phyloP scores from a whole-genome alignment of 2,797 vertebrate species.

The Falco novaeseelandiae region DNA sequence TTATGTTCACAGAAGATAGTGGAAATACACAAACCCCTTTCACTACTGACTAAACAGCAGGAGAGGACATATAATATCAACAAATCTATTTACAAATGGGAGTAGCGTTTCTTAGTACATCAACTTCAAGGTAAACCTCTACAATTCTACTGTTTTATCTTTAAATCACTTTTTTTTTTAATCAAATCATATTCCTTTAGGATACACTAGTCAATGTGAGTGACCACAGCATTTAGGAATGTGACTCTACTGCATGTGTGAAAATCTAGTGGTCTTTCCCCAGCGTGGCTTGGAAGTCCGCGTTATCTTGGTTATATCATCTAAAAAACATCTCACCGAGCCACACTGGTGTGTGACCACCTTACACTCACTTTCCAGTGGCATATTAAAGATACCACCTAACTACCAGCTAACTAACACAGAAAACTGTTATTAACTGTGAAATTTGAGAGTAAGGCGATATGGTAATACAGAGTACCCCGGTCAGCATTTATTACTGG shows the following conservation, averaged over 20 bases:
- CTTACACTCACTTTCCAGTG: not conserved
- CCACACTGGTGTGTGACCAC: not conserved
- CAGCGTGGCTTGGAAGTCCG: not conserved
- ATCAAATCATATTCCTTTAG: not conserved
- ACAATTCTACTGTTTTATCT: slow-evolving; percentile 9
- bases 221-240: not conserved
- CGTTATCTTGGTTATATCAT: not conserved
- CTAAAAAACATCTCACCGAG: not conserved
- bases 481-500: not conserved
- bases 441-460: not conserved
- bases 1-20: slow-evolving; percentile 20
- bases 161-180: not conserved
- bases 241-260: accelerated
- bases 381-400: not conserved
- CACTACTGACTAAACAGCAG: not conserved
- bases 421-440: not conserved
- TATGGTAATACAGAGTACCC: not conserved
- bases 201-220: not conserved
- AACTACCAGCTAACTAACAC: not conserved
- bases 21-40: slow-evolving; percentile 42
- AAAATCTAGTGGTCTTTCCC: not conserved
- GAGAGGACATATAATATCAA: not conserved
- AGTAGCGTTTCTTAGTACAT: slow-evolving; percentile 3
- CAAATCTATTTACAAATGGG: not conserved
- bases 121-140: slow-evolving; percentile 1